phyloP scores from a whole-genome alignment of 92 coral and sea anemone genomes.

The Meandrina meandrites region DNA sequence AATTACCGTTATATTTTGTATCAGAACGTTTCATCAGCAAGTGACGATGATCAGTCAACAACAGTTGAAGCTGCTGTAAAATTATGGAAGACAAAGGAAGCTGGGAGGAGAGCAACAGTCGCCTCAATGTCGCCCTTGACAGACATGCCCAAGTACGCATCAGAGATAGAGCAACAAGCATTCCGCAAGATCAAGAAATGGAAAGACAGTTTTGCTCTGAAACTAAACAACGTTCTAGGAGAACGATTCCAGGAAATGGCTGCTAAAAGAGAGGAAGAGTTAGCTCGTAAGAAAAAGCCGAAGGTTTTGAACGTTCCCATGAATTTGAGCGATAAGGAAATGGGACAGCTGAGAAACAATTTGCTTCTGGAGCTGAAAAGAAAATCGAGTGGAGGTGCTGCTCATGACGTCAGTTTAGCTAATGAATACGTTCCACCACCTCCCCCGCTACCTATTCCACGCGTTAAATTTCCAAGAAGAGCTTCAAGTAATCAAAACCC shows the following conservation, averaged over 20 bases:
- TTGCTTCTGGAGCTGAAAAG: conserved; percentile 41
- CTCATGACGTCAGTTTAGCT: neutral
- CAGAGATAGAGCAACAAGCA: conserved; percentile 63
- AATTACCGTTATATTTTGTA: neutral
- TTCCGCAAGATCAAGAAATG: conserved; percentile 54
- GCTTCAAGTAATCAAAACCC: conserved; percentile 37
- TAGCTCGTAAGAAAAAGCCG: conserved; percentile 14
- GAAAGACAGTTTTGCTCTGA: conserved; percentile 56
- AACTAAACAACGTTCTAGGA: conserved; percentile 51
- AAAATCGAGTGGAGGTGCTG: conserved; percentile 21
- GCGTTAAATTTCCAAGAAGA: conserved; percentile 40
- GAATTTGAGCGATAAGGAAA: conserved; percentile 49
- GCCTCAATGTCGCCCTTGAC: conserved; percentile 32
- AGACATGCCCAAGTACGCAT: conserved; percentile 58
- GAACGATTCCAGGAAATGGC: conserved; percentile 27
- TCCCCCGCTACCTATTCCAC: conserved; percentile 31
- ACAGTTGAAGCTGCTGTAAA: conserved; percentile 36
- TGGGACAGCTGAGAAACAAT: conserved; percentile 34
- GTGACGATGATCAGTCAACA: neutral
- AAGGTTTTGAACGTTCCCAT: conserved; percentile 56
- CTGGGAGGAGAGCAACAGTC: conserved; percentile 37
- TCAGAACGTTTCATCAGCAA: conserved; percentile 18
- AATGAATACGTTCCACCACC: neutral
- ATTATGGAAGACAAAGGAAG: conserved; percentile 9
- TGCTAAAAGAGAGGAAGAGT: conserved; percentile 23